Evolutionary conservation across 2,888 invertebrate species (phyloP), one percentile per base, ranked within the genome.

Genomic region (Rosalia funebris): DNA sequence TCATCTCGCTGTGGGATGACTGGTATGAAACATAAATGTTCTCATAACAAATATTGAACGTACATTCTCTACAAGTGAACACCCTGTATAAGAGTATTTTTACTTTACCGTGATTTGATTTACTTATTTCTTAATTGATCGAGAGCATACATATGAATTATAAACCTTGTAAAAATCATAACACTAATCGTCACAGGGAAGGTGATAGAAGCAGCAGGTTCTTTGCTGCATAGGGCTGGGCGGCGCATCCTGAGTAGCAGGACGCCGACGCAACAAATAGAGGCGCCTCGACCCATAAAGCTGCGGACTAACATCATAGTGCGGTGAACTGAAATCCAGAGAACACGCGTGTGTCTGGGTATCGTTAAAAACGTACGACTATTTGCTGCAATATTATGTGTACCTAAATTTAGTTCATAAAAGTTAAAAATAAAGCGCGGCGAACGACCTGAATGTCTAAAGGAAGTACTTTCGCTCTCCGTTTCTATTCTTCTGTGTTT

Each of bases 181-280:
- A 67, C 67, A 71, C 67, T 69, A 71, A 70, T 71, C 71, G 64
- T 57, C 62, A 60, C 63, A 63, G 70, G 65, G 64, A 63, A 71
- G 65, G 64, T 60, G 63, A 66, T 60, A 69, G 71, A 71, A 73
- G 71, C 72, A 74, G 73, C 73, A 74, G 75, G 74, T 75, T 71
- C 72, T 73, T 62, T 75, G 75, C 75, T 76, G 77, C 77, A 76
- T 73, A 75, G 75, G 72, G 72, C 68, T 70, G 76, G 76, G 75
- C 74, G 74, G 73, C 75, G 75, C 75, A 76, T 75, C 76, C 68
- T 62, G 60, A 68, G 71, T 71, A 70, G 65, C 70, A 73, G 76
- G 78, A 78, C 79, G 77, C 78, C 80, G 80, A 81, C 82, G 82
- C 82, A 81, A 81, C 80, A 81, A 80, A 78, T 79, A 78, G 78